Evolutionary conservation across 2,888 invertebrate genomes (phyloP), one percentile per base, ranked within the genome.

Genomic region (Phengaris arion): DNA sequence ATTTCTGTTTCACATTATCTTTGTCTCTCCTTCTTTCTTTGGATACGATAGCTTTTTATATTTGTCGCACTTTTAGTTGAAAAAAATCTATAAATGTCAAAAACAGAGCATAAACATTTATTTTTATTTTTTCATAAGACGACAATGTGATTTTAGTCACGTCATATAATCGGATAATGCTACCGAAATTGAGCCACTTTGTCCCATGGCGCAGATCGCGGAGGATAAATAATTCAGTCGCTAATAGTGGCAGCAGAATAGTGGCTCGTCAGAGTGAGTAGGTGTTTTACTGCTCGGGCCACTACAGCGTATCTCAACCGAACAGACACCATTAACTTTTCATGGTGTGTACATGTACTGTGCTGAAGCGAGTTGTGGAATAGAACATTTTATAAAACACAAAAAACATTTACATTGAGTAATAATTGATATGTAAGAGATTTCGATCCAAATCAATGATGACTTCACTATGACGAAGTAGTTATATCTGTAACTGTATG

Each of bases 241-340:
- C 77, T 79, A 81, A 74, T 77, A 76, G 79, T 78, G 82, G 80
- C 83, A 82, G 82, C 78, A 78, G 81, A 83, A 83, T 82, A 84
- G 84, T 84, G 82, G 81, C 81, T 77, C 81, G 85, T 85, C 85
- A 85, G 80, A 84, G 83, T 86, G 86, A 85, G 85, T 83, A 83
- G 85, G 82, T 83, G 85, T 85, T 86, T 85, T 82, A 81, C 79
- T 51, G 80, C 80, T 81, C 80, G 81, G 80, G 78, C 79, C 80
- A 74, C 79, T 76, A 55, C 80, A 80, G 80, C 86, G 87, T 91
- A 90, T 91, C 90, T 89, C 86, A 84, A 82, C 80, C 81, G 82
- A 85, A 81, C 90, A 89, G 90, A 79, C 86, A 79, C 87, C 86
- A 90, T 90, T 90, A 89, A 86, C 85, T 86, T 81, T 79, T 82